Percentiles rank a stretch among this genome's conserved stretches.
Evolutionary conservation across 2,888 invertebrate genomes (phyloP).

Genomic region (Noctua janthina): DNA sequence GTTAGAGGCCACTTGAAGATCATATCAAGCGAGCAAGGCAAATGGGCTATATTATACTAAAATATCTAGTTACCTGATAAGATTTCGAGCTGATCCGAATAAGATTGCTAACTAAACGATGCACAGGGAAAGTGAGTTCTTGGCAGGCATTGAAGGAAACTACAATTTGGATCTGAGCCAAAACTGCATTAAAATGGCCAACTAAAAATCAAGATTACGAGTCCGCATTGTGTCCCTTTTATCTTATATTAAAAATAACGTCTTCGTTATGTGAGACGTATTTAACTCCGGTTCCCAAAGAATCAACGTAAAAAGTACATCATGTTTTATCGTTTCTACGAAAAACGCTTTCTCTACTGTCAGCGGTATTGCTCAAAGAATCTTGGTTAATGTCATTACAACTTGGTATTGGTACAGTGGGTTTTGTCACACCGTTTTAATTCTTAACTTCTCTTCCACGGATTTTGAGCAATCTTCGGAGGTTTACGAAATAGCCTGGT

Average conservation of each 20-base stretch:
- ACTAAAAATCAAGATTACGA: neutral
- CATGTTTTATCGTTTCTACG: conserved; percentile 80
- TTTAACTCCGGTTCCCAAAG: conserved; percentile 38
- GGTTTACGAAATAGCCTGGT: conserved; percentile 26
- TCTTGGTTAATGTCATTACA: conserved; percentile 73
- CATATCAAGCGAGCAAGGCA: conserved; percentile 33
- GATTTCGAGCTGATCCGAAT: conserved; percentile 2
- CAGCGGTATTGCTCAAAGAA: conserved; percentile 76
- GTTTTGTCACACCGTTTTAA: conserved; percentile 69
- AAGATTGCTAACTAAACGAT: conserved; percentile 3
- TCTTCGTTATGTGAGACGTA: conserved; percentile 6
- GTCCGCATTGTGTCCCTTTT: neutral
- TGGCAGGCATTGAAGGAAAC: conserved; percentile 21
- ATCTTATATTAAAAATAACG: conserved; percentile 2
- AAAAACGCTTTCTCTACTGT: conserved; percentile 85
- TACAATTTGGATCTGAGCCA: conserved; percentile 17
- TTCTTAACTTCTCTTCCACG: conserved; percentile 52
- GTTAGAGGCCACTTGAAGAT: conserved; percentile 36
- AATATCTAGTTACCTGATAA: neutral
- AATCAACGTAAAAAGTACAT: conserved; percentile 58
- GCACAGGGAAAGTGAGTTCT: conserved; percentile 7
- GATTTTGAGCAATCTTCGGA: conserved; percentile 38
- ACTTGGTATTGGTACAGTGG: conserved; percentile 68
- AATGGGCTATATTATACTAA: neutral
- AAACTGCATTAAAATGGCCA: conserved; percentile 4